Conservation (phyloP, 2,797 vertebrate genomes). For the Protosalanx chinensis region DNA sequence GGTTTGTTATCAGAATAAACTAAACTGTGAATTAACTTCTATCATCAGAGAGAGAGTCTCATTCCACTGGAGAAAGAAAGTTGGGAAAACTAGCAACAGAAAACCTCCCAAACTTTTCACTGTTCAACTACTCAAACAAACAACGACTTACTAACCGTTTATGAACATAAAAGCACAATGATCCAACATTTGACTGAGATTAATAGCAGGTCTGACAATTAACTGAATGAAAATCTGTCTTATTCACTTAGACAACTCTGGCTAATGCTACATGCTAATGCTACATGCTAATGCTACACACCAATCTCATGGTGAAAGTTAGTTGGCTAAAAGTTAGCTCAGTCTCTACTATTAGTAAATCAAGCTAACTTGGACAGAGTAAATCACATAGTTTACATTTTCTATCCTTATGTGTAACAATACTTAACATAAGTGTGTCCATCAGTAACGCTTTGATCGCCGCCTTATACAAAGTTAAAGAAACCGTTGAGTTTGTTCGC, state of each 20-base stretch:
- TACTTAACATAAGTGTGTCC: background rate
- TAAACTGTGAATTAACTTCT: no score
- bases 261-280: background rate
- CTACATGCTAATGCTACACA: background rate
- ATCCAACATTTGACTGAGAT: background rate
- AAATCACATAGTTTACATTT: background rate
- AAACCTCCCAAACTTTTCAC: background rate
- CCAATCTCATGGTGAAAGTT: slow-evolving; percentile 14
- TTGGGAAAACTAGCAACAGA: background rate
- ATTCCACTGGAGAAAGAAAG: slow-evolving; percentile 11
- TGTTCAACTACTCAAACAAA: background rate
- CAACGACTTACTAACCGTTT: background rate
- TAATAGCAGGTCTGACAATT: background rate
- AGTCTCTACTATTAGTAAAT: background rate
- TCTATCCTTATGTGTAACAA: background rate
- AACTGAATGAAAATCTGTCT: slow-evolving; percentile 1
- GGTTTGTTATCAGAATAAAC: no score
- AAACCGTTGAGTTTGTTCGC: slow-evolving; percentile 50
- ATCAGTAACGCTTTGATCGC: slow-evolving; percentile 1
- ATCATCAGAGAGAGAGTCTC: background rate
- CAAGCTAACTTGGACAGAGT: background rate
- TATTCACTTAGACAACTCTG: slow-evolving; percentile 13
- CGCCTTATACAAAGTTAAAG: slow-evolving; percentile 52
- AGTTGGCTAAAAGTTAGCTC: background rate
- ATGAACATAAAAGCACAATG: background rate